These are phyloP conservation scores for Anneissia japonica DNA, from an alignment of 35 echinoderm and acorn worm species.

Conservation along the genomic window DNA sequence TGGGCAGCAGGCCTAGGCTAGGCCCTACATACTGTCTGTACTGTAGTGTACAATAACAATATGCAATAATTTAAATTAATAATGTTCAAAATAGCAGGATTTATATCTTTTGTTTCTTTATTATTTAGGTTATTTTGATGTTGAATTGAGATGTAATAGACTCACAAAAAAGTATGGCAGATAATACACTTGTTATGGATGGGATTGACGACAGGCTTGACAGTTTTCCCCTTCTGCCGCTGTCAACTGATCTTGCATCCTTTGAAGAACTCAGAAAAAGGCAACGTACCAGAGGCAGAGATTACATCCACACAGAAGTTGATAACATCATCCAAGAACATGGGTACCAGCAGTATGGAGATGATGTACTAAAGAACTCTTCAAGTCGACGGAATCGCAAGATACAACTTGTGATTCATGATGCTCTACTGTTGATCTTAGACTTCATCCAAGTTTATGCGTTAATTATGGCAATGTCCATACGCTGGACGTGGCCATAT, in stretches of 20 bases:
- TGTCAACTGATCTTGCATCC: conserved; percentile 5
- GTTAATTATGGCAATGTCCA: conserved; percentile 57
- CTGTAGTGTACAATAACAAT: too few relatives aligned
- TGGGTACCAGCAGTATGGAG: conserved; percentile 51
- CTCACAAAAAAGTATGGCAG: background rate
- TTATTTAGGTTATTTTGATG: too few relatives aligned
- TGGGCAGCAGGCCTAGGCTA: too few relatives aligned
- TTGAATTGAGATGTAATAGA: background rate
- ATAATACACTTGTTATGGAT: background rate
- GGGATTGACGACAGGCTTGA: conserved; percentile 9
- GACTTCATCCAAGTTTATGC: conserved; percentile 93
- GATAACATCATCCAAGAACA: conserved; percentile 59
- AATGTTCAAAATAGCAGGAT: too few relatives aligned
- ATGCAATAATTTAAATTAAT: too few relatives aligned
- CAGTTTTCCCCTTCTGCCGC: conserved; percentile 53
- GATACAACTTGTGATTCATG: conserved; percentile 61
- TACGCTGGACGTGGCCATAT: conserved; percentile 89
- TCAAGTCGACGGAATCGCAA: conserved; percentile 72
- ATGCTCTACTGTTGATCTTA: conserved; percentile 57
- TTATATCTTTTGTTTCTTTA: too few relatives aligned
- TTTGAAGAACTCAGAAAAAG: conserved; percentile 58
- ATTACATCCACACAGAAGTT: conserved; percentile 44
- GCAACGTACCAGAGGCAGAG: conserved; percentile 43
- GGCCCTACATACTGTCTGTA: too few relatives aligned
- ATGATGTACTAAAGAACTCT: conserved; percentile 52